phyloP scores from a whole-genome alignment of 2,797 vertebrate species.

The Eremophila alpestris region DNA sequence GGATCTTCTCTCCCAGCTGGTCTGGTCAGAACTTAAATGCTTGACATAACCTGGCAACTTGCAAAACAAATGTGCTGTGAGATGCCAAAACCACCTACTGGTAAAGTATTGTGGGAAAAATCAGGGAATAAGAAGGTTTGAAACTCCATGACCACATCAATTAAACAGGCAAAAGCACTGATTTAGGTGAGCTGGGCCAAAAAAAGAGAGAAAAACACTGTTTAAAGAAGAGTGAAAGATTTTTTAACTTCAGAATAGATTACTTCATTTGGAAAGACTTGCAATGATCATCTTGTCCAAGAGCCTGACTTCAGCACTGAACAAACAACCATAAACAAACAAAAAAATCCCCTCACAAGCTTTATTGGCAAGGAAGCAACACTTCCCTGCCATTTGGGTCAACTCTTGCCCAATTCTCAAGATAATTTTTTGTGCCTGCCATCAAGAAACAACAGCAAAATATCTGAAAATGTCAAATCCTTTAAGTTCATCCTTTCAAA shows the following conservation, averaged over 20 bases:
- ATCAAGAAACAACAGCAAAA: background rate
- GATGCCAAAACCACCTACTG: background rate
- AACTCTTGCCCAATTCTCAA: background rate
- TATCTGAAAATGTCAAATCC: constrained; percentile 30
- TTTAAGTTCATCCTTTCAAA: constrained; percentile 16
- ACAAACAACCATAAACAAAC: background rate
- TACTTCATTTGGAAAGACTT: background rate
- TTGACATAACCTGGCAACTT: background rate
- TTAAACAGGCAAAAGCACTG: background rate
- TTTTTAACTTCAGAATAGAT: background rate
- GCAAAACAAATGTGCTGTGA: background rate
- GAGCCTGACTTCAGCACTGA: background rate
- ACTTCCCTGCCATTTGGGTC: background rate
- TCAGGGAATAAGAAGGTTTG: background rate
- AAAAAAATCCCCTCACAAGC: background rate
- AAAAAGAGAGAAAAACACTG: background rate
- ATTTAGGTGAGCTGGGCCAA: background rate
- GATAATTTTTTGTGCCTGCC: background rate
- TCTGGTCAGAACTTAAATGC: background rate
- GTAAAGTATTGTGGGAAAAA: background rate
- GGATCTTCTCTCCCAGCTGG: background rate
- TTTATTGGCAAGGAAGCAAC: background rate
- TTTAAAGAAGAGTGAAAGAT: background rate
- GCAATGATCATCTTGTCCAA: background rate
- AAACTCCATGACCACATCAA: background rate